These are phyloP conservation scores for Lasius platythorax DNA, from an alignment of 2,888 invertebrate species.

Conservation along the genomic window DNA sequence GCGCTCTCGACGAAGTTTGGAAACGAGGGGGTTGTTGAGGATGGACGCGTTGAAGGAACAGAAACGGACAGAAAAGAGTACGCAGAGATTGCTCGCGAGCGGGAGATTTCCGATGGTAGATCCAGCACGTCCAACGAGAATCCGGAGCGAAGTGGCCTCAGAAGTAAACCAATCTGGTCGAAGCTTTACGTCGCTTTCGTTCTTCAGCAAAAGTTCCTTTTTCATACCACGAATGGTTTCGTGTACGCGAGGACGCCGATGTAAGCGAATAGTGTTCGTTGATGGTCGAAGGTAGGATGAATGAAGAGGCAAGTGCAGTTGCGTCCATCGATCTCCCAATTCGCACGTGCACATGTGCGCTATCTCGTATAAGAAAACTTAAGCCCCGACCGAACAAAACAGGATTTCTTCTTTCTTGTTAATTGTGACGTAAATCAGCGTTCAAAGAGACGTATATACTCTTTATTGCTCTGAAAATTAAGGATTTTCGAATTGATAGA, in stretches of 20 bases:
- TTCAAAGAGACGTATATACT: neutral
- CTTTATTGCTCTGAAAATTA: neutral
- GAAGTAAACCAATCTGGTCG: constrained; percentile 77
- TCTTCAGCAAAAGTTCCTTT: constrained; percentile 72
- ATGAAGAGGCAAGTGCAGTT: constrained; percentile 62
- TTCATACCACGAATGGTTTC: constrained; percentile 14
- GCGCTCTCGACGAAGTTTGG: constrained; percentile 37
- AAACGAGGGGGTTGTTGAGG: constrained; percentile 18
- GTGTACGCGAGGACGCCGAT: constrained; percentile 16
- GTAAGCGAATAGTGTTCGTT: constrained; percentile 19
- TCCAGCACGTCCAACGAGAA: constrained; percentile 63
- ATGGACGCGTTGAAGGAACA: constrained; percentile 3
- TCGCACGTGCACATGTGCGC: constrained; percentile 31
- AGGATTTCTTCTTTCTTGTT: constrained; percentile 26
- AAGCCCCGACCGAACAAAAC: neutral
- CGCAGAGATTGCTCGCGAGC: constrained; percentile 50
- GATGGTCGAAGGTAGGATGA: constrained; percentile 53
- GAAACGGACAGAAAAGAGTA: constrained; percentile 1
- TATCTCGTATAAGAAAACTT: constrained; percentile 6
- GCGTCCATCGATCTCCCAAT: constrained; percentile 67
- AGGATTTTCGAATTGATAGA: neutral
- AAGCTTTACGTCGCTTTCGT: constrained; percentile 74
- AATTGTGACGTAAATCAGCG: constrained; percentile 32
- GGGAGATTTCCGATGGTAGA: constrained; percentile 60
- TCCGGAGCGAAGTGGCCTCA: constrained; percentile 72